Base-by-base conservation (phyloP, 2,113 vertebrate genomes). In the Leuciscus idus region DNA sequence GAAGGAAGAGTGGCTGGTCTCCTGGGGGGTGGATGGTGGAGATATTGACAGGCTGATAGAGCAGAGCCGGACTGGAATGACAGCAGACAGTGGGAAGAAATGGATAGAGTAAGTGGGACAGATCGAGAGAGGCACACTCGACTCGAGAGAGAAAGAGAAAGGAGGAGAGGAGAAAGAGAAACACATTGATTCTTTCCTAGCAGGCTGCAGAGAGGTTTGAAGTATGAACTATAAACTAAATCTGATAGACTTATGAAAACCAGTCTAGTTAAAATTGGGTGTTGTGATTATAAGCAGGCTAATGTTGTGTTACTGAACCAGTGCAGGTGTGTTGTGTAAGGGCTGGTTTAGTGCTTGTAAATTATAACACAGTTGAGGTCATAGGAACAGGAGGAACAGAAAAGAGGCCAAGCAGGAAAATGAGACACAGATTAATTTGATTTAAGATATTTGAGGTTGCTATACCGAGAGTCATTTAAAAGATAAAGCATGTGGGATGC, bases 31-130 rank as follows among this genome's bases (percentile, higher is more conserved):
- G 84, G 61, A 73, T 75, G 68, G 48, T 33, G 84, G 59, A 68
- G 85, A 52, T 90, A 79, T 90, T 86, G 88, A 87, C 85, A 73
- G 4, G 55, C 70, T 81, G 61, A 88, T 88, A 80, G 88, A 91
- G 80, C 84, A 83, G 87, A 88, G 89, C 90, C 48, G 86, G 85
- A 91, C 73, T 90, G 87, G 85, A 90, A 85, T 87, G 81, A 89
- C 57, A 87, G 70, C 57, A 89, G 87, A 87, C 23, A 28, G n/a
- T 64, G 33, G 66, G 13, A 57, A 73, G 10, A 57, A 83, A 39
- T 0, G 2, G 10, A 82, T 80, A 73, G 36, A 30, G 3, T 36
- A 39, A 79, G 52, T 59, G 76, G 36, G 59, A 64, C 59, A 64
- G 48, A 77, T 77, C 2, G 15, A 55, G 48, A 77, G 48, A 77